Base-by-base conservation (phyloP, 2,113 vertebrate species). In the Halichoeres trimaculatus region DNA sequence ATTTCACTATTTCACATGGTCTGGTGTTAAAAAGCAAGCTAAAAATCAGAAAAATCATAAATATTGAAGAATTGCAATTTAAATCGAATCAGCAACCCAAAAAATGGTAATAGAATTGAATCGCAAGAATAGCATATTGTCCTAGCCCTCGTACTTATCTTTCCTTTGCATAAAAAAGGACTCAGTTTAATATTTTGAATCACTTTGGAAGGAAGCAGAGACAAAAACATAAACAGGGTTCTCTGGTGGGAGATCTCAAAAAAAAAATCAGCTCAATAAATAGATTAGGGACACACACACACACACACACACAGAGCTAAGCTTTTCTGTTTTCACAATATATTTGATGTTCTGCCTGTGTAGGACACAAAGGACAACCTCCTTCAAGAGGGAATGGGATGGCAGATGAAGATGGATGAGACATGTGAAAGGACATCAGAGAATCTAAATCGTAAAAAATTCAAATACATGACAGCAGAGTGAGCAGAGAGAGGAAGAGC, bases 331-430 rank as follows among this genome's bases (percentile, higher is more conserved):
- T 11, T 70, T 38, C 22, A 48, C n/a, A 50, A 76, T 77, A 65
- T 1, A 30, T 34, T 62, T 67, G 23, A 61, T 76, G 50, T 68
- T 53, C 43, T 76, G 45, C 47, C 24, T n/a, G 19, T 48, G 41
- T 26, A 62, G 59, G 68, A 55, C 50, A 54, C 16, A 19, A 71
- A 22, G 55, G 52, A 74, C 26, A 66, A 30, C 34, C 51, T 30
- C 52, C 1, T 34, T 58, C 68, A 54, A 17, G 55, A 41, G 54
- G 48, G 35, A 30, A 72, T 34, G 61, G 34, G 65, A 63, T 69
- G 45, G 61, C 38, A 70, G 64, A 61, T 70, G 41, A 64, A 76
- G 62, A 76, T 75, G 19, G 73, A 76, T 41, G 34, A 63, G 45
- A 19, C 53, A 52, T 5, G 24, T 54, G 19, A 57, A 52, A 71